Evolutionary conservation across 92 coral and sea anemone genomes (phyloP).

Genomic region (Zoanthus sociatus): DNA sequence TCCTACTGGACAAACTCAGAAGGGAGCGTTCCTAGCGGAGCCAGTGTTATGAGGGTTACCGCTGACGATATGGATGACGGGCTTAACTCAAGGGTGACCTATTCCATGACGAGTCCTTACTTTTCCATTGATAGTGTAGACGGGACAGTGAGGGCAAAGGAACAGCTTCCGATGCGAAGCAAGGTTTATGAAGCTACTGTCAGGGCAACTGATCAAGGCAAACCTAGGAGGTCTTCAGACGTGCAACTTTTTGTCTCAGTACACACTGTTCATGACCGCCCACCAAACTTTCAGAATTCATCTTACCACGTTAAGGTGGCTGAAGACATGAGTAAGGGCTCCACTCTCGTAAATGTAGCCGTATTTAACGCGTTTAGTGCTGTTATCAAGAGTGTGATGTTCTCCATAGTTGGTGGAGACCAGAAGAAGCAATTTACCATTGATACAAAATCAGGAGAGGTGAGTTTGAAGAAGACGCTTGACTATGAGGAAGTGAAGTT

Average conservation of each 20-base stretch:
- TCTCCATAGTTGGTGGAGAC: conserved; percentile 91
- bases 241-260: conserved; percentile 78
- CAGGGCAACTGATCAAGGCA: conserved; percentile 83
- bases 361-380: conserved; percentile 50
- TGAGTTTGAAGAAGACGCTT: conserved; percentile 71
- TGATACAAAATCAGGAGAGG: conserved; percentile 66
- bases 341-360: conserved; percentile 63
- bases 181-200: conserved; percentile 72
- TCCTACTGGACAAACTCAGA: conserved; percentile 86
- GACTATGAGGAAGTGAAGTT: conserved; percentile 82
- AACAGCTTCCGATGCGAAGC: conserved; percentile 58
- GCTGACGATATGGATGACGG: conserved; percentile 84
- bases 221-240: conserved; percentile 68
- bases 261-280: conserved; percentile 66
- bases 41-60: conserved; percentile 68
- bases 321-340: conserved; percentile 61
- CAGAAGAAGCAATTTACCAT: conserved; percentile 72
- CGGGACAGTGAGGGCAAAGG: conserved; percentile 70
- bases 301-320: conserved; percentile 54
- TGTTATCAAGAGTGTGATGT: conserved; percentile 54
- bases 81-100: conserved; percentile 75
- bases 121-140: conserved; percentile 64
- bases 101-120: conserved; percentile 58
- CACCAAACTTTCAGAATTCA: conserved; percentile 66
- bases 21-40: conserved; percentile 63